A percentile compares a stretch with the other conserved stretches of the same genome.
Evolutionary conservation across 2,113 vertebrate species (phyloP).

Genomic region (Vimba vimba): DNA sequence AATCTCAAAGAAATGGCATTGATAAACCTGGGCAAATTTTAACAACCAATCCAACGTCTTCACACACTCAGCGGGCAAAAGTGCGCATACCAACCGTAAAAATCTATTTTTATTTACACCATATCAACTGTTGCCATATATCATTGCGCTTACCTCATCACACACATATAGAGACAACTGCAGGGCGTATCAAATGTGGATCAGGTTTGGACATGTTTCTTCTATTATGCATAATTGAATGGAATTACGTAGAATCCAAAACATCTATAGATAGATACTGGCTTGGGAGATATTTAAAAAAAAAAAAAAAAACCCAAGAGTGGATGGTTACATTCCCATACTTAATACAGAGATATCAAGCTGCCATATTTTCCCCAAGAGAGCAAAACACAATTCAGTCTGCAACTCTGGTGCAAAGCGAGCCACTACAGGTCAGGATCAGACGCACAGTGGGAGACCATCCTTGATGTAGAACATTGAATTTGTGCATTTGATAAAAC

Average conservation of each 20-base stretch:
- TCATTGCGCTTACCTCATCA: slow-evolving; percentile 30
- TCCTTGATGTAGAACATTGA: slow-evolving; percentile 33
- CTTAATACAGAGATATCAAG: slow-evolving; percentile 36
- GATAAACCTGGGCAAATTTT: not conserved
- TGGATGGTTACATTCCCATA: slow-evolving; percentile 33
- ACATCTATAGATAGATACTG: not conserved
- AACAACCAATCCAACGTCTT: not conserved
- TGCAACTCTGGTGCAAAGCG: not conserved
- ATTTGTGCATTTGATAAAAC: slow-evolving; percentile 49
- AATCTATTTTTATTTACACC: slow-evolving; percentile 53
- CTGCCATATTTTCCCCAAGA: slow-evolving; percentile 21
- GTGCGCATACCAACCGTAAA: slow-evolving; percentile 14
- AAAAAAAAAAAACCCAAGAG: not conserved
- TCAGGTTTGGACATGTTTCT: not conserved
- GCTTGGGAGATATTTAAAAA: not conserved
- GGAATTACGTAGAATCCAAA: not conserved
- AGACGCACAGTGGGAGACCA: not conserved
- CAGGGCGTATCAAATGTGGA: not conserved
- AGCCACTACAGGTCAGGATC: slow-evolving; percentile 5
- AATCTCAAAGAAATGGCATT: too few species aligned
- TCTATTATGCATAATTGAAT: not conserved
- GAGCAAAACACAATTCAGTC: not conserved
- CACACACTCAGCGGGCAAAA: not conserved
- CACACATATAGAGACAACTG: slow-evolving; percentile 15
- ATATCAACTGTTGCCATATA: slow-evolving; percentile 24